Evolutionary conservation across 2,113 vertebrate species (phyloP), one percentile per base, ranked within the genome.

Genomic region (Osmerus mordax): DNA sequence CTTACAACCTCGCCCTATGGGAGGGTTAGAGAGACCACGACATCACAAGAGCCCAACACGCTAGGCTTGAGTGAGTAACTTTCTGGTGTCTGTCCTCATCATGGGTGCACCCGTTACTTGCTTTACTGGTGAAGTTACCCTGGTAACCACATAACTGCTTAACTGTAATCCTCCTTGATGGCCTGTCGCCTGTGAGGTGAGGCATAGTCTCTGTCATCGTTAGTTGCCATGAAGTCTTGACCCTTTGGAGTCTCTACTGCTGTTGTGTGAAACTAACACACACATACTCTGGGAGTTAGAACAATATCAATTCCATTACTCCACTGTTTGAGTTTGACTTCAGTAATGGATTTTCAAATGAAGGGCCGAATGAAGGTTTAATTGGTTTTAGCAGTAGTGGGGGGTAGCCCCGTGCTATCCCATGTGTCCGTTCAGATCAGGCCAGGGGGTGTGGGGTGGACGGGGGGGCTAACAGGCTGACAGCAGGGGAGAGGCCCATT

Each of bases 401-500:
- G 61, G 56, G 56, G 69, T 76, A 63, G 59, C 56, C 52, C 67
- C 67, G 69, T 69, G 78, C 58, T 23, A 73, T 21, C 68, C 55
- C 66, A 56, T 60, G 77, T 86, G 87, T 86, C 84, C 79, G 67
- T 29, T 69, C 79, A 60, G 76, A 85, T 82, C 79, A 82, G 67
- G 74, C 62, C 69, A 47, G 41, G 7, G 41, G 7, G 41, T 47
- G 41, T 47, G 41, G 41, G 41, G 47, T 18, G 16, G 72, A 36
- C 71, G 76, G 73, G 15, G 65, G 77, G 67, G 76, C 73, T 60
- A 58, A 29, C 74, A 70, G 68, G 73, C 78, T 81, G 82, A 82
- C 85, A 83, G 72, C 81, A 77, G 77, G 78, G 77, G 47, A 65
- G 75, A 76, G 29, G 55, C 70, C 67, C 41, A 55, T 66, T 69